Evolutionary conservation across 2,888 invertebrate genomes (phyloP).

Genomic region (Epicampocera succincta): DNA sequence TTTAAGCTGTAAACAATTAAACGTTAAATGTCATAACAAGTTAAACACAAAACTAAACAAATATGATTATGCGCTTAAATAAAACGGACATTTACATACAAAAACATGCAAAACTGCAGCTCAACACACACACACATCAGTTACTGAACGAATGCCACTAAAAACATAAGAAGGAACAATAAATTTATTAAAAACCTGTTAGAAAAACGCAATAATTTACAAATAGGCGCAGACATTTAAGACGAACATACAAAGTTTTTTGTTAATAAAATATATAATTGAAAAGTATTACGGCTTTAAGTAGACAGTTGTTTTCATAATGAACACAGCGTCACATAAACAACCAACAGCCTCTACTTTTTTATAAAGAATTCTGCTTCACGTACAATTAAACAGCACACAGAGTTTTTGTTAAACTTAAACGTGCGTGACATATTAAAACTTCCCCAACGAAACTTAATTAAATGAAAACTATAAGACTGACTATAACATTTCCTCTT

Average conservation of each 20-base stretch:
- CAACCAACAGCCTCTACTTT: conserved; percentile 7
- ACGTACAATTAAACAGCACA: conserved; percentile 18
- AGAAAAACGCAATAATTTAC: conserved; percentile 3
- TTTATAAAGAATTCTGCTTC: conserved; percentile 31
- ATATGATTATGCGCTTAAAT: conserved; percentile 8
- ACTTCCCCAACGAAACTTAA: background rate
- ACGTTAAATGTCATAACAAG: conserved; percentile 30
- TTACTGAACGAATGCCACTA: background rate
- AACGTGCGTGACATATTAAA: conserved; percentile 13
- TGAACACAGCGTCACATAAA: conserved; percentile 31
- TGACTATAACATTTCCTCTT: too few relatives aligned
- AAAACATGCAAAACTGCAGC: conserved; percentile 35
- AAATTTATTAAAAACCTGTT: conserved; percentile 5
- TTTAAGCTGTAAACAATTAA: conserved; percentile 24
- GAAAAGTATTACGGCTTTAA: conserved; percentile 41
- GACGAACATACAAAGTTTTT: too few relatives aligned
- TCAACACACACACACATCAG: background rate
- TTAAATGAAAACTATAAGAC: background rate
- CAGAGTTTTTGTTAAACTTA: conserved; percentile 3
- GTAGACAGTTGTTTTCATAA: conserved; percentile 45
- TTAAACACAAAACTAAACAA: conserved; percentile 18
- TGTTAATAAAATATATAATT: conserved; percentile 5
- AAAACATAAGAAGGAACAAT: background rate
- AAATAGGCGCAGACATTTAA: background rate
- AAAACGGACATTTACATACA: conserved; percentile 35